phyloP scores from a whole-genome alignment of 1,140 invertebrate species.

The Drosophila truncata region DNA sequence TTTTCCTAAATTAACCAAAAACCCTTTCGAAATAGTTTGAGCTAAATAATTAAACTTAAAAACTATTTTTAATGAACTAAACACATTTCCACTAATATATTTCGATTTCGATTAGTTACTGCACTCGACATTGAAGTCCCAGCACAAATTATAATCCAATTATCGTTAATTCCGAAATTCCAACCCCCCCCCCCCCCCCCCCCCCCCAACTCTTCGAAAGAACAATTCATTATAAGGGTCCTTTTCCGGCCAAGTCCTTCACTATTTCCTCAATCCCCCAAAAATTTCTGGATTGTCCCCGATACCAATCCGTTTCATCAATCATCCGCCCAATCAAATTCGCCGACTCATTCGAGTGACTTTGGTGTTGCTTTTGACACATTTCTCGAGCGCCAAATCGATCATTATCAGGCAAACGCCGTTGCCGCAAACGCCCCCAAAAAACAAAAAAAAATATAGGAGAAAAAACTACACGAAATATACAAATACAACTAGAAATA shows the following conservation, averaged over 20 bases:
- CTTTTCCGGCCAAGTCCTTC: slow-evolving; percentile 35
- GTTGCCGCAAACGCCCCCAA: slow-evolving; percentile 68
- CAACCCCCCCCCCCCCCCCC: not conserved
- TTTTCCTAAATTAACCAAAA: not conserved
- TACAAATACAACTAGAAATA: not conserved
- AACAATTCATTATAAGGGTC: slow-evolving; percentile 48
- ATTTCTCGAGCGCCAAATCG: slow-evolving; percentile 69
- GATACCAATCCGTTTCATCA: slow-evolving; percentile 39
- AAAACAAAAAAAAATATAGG: slow-evolving; percentile 23
- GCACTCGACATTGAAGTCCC: slow-evolving; percentile 12
- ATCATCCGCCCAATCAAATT: slow-evolving; percentile 51
- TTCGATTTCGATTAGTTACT: slow-evolving; percentile 12
- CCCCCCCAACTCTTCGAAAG: not conserved
- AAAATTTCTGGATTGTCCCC: slow-evolving; percentile 3
- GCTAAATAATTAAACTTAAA: not conserved
- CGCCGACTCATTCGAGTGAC: slow-evolving; percentile 54
- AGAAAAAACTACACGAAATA: not conserved
- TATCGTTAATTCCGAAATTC: slow-evolving; percentile 19
- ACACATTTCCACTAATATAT: too few relatives aligned
- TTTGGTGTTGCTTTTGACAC: slow-evolving; percentile 75
- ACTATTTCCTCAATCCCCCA: slow-evolving; percentile 9
- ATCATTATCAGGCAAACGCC: slow-evolving; percentile 64
- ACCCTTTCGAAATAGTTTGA: not conserved
- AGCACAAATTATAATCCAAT: slow-evolving; percentile 46
- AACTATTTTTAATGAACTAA: not conserved